Conservation (phyloP, 2,888 invertebrate species). For the Folsomia manolachei region DNA sequence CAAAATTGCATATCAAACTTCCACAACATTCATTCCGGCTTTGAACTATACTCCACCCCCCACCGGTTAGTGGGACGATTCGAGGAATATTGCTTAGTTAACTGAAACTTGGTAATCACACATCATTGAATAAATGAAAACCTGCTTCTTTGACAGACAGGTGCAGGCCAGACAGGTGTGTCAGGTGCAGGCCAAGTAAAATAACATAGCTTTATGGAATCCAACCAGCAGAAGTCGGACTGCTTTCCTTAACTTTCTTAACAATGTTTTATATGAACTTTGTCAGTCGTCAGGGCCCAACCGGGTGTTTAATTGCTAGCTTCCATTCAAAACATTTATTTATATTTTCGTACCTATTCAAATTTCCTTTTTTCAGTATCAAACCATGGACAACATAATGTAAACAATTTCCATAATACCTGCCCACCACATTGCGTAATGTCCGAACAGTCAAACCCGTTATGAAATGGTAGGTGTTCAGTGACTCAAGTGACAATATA, state of each 20-base stretch:
- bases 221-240: not conserved
- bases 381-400: too few relatives aligned
- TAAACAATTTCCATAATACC: not conserved
- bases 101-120: constrained; percentile 13
- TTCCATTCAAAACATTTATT: too few relatives aligned
- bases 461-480: not conserved
- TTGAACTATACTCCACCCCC: not conserved
- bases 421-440: not conserved
- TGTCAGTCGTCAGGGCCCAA: too few relatives aligned
- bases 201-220: not conserved
- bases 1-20: not conserved
- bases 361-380: too few relatives aligned
- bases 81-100: not conserved
- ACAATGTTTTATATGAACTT: not conserved
- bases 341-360: too few relatives aligned
- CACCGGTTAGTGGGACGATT: not conserved
- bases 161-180: constrained; percentile 12
- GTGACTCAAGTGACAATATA: not conserved
- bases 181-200: constrained; percentile 9
- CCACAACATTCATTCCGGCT: not conserved
- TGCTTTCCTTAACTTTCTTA: not conserved
- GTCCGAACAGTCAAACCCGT: not conserved
- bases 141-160: not conserved
- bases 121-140: constrained; percentile 17
- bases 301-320: too few relatives aligned